Evolutionary conservation across 2,888 invertebrate genomes (phyloP).

Genomic region (Thysanoteuthis rhombus): DNA sequence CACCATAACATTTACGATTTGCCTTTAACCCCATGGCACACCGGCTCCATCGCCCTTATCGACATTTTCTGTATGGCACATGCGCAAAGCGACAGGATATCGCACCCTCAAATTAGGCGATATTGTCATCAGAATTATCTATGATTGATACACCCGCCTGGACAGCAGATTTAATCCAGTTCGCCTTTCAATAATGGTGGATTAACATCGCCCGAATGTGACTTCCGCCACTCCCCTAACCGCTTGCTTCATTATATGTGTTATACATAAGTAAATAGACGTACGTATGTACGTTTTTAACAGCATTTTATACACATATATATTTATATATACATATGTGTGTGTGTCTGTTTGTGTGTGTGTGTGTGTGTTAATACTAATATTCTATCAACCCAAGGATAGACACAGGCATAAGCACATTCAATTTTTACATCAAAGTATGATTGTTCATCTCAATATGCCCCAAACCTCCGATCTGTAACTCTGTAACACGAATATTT

Average conservation of each 20-base stretch:
- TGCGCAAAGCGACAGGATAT: background rate
- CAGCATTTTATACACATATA: too few species aligned
- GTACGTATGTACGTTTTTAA: too few species aligned
- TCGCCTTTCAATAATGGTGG: background rate
- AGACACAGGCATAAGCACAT: too few species aligned
- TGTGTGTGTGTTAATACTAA: too few species aligned
- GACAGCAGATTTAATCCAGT: background rate
- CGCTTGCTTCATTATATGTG: background rate
- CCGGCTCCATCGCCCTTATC: background rate
- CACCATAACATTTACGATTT: background rate
- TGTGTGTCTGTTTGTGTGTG: too few species aligned
- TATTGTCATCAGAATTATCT: background rate
- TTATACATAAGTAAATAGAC: background rate
- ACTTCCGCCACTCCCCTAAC: background rate
- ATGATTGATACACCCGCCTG: background rate
- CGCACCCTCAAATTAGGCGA: constrained; percentile 12
- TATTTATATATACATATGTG: too few species aligned
- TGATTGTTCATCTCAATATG: too few species aligned
- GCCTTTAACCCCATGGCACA: background rate
- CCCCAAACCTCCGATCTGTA: too few species aligned
- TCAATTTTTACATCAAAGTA: too few species aligned
- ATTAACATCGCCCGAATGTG: background rate
- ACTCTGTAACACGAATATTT: too few species aligned
- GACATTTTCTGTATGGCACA: background rate
- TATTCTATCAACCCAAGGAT: too few species aligned